Base-by-base conservation (phyloP, 2,113 vertebrate genomes). In the Tyto alba region DNA sequence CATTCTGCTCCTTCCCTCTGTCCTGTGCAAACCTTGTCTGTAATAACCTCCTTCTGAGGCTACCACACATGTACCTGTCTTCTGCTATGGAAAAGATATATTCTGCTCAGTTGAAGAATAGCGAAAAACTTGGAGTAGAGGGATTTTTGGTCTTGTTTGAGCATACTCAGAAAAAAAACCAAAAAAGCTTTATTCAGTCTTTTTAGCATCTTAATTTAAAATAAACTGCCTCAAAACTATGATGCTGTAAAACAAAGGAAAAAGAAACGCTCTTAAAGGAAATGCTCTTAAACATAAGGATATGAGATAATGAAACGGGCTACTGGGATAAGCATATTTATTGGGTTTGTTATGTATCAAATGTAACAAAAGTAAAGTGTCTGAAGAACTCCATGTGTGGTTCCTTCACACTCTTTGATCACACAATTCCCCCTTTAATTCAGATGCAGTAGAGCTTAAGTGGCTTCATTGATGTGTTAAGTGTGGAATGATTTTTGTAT, bases 391-490 rank as follows among this genome's bases (percentile, higher is more conserved):
- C 97, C 98, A 98, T 99, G 99, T 99, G 99, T 98, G 98, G 99
- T 97, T 98, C 97, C 97, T 97, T 97, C 98, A 98, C 98, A 97
- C 96, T 95, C 98, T 99, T 99, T 99, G 99, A 99, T 99, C 98
- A 97, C 98, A 98, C 98, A 98, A 98, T 99, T 98, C 98, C 98
- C 97, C 98, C 98, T 98, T 98, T 97, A 98, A 99, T 98, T 99
- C 98, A 98, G 98, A 99, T 98, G 98, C 98, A 98, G 98, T 97
- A 98, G 97, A 98, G 98, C 98, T 98, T 98, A 98, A 98, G 98
- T 98, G 98, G 96, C 97, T 97, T 98, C 98, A 99, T 98, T 99
- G 98, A 99, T 99, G 98, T 99, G 98, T 99, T 98, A 99, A 99
- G 98, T 98, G 98, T 98, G 98, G 98, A 98, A 98, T 98, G 98